Percentiles rank a stretch among this genome's conserved stretches.
Conservation (phyloP, 2,888 invertebrate genomes). For the Apodemia zela region DNA sequence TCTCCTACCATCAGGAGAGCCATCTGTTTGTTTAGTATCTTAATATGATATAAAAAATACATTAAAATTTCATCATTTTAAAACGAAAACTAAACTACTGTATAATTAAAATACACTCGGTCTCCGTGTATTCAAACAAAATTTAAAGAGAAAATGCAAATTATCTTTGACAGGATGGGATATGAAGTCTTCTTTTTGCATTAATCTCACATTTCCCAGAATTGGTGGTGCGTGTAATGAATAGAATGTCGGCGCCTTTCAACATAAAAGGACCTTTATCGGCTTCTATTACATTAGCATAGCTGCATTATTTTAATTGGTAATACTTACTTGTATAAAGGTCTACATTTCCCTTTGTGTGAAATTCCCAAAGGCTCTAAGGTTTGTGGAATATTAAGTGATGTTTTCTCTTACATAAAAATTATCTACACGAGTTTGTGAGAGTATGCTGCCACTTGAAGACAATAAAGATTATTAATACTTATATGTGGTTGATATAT, state of each 20-base stretch:
- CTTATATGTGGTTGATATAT: too few species aligned
- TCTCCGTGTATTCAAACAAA: not conserved
- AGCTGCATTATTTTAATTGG: conserved; percentile 16
- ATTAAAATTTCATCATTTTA: too few species aligned
- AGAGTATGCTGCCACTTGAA: too few species aligned
- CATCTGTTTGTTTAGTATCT: too few species aligned
- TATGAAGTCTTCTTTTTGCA: conserved; percentile 6
- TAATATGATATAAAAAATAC: too few species aligned
- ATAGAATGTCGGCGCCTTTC: conserved; percentile 22
- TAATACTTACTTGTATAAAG: not conserved
- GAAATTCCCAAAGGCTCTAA: too few species aligned
- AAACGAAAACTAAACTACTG: too few species aligned
- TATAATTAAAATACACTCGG: not conserved
- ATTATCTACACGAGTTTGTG: too few species aligned
- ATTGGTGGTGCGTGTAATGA: conserved; percentile 24
- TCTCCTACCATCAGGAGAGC: too few species aligned
- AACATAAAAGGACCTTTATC: conserved; percentile 4
- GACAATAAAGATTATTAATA: too few species aligned
- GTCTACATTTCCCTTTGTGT: not conserved
- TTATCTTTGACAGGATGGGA: conserved; percentile 5
- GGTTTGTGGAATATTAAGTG: too few species aligned
- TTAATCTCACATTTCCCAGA: conserved; percentile 14
- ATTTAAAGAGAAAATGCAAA: not conserved
- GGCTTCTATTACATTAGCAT: conserved; percentile 13
- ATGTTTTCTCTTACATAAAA: too few species aligned